Evolutionary conservation across 2,888 invertebrate species (phyloP), one percentile per base, ranked within the genome.

Genomic region (Sinopyrophorus schimmeli): DNA sequence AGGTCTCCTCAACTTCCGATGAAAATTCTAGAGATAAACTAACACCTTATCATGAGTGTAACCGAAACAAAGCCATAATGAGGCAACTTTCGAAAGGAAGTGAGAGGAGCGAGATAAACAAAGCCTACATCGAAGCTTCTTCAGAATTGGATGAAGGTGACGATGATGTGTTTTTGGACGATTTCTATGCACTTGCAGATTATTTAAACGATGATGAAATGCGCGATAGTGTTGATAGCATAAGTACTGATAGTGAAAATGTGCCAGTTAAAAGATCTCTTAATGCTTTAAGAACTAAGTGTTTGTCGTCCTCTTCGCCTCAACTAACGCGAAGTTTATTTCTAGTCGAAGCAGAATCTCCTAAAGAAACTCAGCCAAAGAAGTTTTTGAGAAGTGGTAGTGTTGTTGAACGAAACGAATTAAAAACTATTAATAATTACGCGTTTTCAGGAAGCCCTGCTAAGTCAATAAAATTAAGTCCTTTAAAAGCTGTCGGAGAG

Each of bases 401-500:
- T 17, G 46, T 41, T 5, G 31, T 21, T 5, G 43, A 49, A 5
- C 28, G 14, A 5, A 12, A 11, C 5, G 41, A 41, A 11, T 35
- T 32, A 24, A 46, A 41, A 15, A 28, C 21, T 6, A 27, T 3
- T 2, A 31, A 24, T n/a, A 35, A 38, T 1, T 21, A 18, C 4
- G 46, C 46, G 3, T 43, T 42, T 12, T 40, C 32, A 9, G 43
- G 42, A n/a, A 70, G 65, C 53, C 68, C 70, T 1, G 69, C 72
- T 20, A 71, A 61, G 47, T 62, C 57, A 21, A 18, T 63, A 9
- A 63, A 69, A 57, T 66, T 75, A 21, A 75, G 74, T 57, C 76
- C 76, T 1, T 60, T 77, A 5, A 73, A 70, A 57, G 69, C 70
- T n/a, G 72, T 76, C 53, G 74, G 74, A 44, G 74, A 70, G 49